phyloP scores from a whole-genome alignment of 2,113 vertebrate genomes.

The Gymnocephalus cernua region DNA sequence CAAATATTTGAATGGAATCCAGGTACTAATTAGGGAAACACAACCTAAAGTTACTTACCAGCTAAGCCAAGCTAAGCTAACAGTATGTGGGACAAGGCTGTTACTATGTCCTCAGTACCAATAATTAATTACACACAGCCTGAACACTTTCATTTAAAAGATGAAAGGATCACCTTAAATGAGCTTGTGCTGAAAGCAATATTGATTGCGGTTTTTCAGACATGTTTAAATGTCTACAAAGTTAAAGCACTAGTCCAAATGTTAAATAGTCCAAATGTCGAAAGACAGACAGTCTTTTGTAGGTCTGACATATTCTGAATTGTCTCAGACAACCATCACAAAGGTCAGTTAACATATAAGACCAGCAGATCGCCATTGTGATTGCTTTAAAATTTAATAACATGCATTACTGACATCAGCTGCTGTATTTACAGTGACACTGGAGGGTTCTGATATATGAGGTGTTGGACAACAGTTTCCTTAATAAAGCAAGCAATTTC shows the following conservation, averaged over 20 bases:
- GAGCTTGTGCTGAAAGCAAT: conserved; percentile 23
- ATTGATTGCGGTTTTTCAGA: conserved; percentile 9
- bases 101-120: conserved; percentile 27
- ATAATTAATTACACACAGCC: conserved; percentile 51
- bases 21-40: conserved; percentile 26
- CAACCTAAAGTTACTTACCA: conserved; percentile 33
- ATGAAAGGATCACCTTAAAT: conserved; percentile 33
- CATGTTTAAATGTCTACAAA: conserved; percentile 18
- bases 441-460: not conserved
- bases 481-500: conserved; percentile 24
- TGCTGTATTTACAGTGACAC: not conserved
- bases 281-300: not conserved
- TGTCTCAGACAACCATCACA: not conserved
- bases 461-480: not conserved
- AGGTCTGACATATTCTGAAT: not conserved
- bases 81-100: conserved; percentile 17
- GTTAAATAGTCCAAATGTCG: not conserved
- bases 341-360: not conserved
- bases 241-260: not conserved
- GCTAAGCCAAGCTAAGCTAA: conserved; percentile 49
- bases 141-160: conserved; percentile 39
- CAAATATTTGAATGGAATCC: conserved; percentile 45
- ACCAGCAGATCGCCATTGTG: not conserved
- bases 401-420: not conserved
- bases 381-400: not conserved